Evolutionary conservation across 1,140 invertebrate species (phyloP), one percentile per base, ranked within the genome.

Genomic region (Penaeus japonicus): DNA sequence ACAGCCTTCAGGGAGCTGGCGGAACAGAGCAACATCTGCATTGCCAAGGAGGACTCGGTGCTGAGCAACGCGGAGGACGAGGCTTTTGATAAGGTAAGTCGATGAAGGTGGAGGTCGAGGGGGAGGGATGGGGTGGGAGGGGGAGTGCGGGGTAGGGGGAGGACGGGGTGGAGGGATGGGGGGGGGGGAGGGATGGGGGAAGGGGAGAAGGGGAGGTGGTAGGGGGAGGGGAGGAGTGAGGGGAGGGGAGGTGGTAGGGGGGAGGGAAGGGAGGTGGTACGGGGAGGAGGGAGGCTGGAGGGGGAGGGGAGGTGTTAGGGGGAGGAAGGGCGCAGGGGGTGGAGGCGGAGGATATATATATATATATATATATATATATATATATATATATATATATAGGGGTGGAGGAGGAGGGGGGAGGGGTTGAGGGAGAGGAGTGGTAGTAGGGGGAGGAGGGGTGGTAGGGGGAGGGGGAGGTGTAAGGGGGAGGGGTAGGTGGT

Each of bases 1-100:
- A 95, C 96, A 91, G 95, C 94, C 47, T 96, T 97, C 92, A 94
- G 95, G 35, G 94, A 95, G 90, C 91, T 95, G 88, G 95, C 95
- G 12, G 94, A 95, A 89, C 92, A 94, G 85, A 94, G 93, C n/a
- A 94, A 94, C 32, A 94, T 97, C 62, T 97, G 96, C 92, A 95
- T 96, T 30, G 96, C 96, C 7, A 94, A 95, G 82, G 94, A 95
- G 90, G 95, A 95, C 91, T 94, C 94, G 0, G 94, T 96, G 22
- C 92, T 95, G 5, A 95, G 94, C 89, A 95, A 95, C 79, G 94
- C 95, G 2, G 93, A 94, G 39, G 94, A 95, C 59, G 93, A 94
- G 57, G 93, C 93, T 54, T 95, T 95, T 92, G 94, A 95, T 91
- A 93, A 93, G 81, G 93, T 92, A 91, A 91, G 92, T 90, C n/a